Evolutionary conservation across 1,140 invertebrate species (phyloP).

Genomic region (Trichonephila inaurata): DNA sequence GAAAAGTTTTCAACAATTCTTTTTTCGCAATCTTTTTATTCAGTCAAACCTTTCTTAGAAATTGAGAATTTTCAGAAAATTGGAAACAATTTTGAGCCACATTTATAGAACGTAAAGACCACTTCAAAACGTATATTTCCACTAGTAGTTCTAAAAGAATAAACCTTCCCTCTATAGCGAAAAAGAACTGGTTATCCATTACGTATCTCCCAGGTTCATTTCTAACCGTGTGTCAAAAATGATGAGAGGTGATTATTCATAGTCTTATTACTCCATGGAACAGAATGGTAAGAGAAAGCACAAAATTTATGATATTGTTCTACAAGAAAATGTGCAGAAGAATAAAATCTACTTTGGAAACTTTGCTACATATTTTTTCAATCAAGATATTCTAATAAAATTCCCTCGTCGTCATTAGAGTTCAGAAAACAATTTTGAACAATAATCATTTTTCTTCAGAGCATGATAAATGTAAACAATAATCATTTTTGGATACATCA

Average conservation of each 20-base stretch:
- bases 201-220: not conserved
- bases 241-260: not conserved
- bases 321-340: not conserved
- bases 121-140: not conserved
- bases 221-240: not conserved
- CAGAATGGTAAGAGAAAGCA: not conserved
- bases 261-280: not conserved
- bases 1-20: no score
- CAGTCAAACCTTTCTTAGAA: no score
- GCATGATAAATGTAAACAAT: no score
- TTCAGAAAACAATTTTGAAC: not conserved
- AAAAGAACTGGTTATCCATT: not conserved
- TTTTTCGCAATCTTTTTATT: no score
- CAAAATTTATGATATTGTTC: conserved; percentile 26
- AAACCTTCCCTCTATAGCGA: not conserved
- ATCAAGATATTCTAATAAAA: conserved; percentile 38
- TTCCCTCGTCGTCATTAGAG: not conserved
- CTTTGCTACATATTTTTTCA: not conserved
- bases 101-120: not conserved
- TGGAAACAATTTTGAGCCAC: not conserved
- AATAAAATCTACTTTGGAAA: not conserved
- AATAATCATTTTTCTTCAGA: no score
- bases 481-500: no score
- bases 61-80: no score
- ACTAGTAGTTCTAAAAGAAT: not conserved